Percentiles rank a stretch among this genome's conserved stretches.
Conservation (phyloP, 2,888 invertebrate species). For the Ochropleura leucogaster region DNA sequence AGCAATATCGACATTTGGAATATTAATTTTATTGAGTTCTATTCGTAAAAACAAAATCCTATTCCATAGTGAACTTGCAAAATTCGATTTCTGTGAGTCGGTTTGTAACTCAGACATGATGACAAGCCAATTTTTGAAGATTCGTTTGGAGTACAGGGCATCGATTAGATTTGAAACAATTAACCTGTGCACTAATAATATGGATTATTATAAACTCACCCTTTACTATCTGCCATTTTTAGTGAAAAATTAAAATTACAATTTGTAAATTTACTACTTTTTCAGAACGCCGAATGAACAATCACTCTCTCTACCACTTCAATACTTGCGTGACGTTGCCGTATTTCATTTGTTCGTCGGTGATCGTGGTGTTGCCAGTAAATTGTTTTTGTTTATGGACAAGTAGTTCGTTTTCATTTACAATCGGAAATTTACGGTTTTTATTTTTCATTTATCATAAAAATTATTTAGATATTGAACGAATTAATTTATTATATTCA, state of each 20-base stretch:
- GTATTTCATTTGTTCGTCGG: conserved; percentile 90
- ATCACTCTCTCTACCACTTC: conserved; percentile 81
- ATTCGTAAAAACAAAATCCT: conserved; percentile 18
- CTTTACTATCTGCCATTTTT: conserved; percentile 91
- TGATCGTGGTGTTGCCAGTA: conserved; percentile 77
- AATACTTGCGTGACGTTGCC: conserved; percentile 89
- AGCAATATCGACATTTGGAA: conserved; percentile 13
- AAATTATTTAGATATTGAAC: neutral
- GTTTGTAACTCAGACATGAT: conserved; percentile 86
- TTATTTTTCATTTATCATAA: neutral
- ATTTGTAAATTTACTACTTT: conserved; percentile 80
- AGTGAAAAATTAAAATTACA: conserved; percentile 78
- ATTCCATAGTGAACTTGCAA: conserved; percentile 62
- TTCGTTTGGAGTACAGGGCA: conserved; percentile 71
- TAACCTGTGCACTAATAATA: conserved; percentile 38
- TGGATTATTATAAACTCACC: conserved; percentile 78
- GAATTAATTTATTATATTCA: neutral
- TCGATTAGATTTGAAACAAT: conserved; percentile 55
- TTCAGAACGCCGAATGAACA: conserved; percentile 84
- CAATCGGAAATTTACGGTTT: conserved; percentile 56
- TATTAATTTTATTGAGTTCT: neutral
- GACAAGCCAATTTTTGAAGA: conserved; percentile 89
- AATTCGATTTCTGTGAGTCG: conserved; percentile 67
- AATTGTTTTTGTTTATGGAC: conserved; percentile 66
- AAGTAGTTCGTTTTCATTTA: conserved; percentile 59